phyloP scores from a whole-genome alignment of 2,113 vertebrate species.

The Chunga burmeisteri region DNA sequence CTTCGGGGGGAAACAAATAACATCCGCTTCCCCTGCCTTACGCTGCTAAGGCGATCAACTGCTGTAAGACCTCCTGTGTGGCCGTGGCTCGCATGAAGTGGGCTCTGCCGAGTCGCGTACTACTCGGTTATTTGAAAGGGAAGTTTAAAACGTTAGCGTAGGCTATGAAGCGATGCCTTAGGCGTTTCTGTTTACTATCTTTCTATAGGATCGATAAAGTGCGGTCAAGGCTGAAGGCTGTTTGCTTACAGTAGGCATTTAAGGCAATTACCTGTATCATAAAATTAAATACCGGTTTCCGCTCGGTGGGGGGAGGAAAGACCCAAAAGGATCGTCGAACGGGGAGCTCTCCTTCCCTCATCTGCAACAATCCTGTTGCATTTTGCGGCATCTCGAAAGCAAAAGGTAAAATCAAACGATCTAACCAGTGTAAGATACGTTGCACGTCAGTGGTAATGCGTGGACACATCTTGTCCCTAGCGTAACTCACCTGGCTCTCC shows the following conservation, averaged over 20 bases:
- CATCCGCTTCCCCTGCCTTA: not conserved
- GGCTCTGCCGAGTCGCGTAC: not conserved
- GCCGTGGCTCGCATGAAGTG: not conserved
- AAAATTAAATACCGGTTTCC: not conserved
- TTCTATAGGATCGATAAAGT: not conserved
- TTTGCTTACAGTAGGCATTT: not conserved
- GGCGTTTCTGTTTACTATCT: not conserved
- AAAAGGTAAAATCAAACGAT: not conserved
- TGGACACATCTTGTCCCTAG: not conserved
- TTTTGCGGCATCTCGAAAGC: not conserved
- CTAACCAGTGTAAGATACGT: not conserved
- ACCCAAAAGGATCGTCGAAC: not conserved
- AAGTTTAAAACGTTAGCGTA: not conserved
- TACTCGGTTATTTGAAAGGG: not conserved
- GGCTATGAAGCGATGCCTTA: not conserved
- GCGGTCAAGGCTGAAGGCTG: not conserved
- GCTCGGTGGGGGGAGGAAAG: not conserved
- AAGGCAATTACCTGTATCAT: not conserved
- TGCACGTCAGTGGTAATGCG: not conserved
- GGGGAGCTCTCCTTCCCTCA: not conserved
- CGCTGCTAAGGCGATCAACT: not conserved
- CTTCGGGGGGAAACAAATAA: not conserved
- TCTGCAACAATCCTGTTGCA: not conserved
- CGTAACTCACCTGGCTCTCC: not conserved
- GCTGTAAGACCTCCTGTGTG: not conserved